Evolutionary conservation across 2,797 vertebrate species (phyloP).

Genomic region (Pangasius krempfi): DNA sequence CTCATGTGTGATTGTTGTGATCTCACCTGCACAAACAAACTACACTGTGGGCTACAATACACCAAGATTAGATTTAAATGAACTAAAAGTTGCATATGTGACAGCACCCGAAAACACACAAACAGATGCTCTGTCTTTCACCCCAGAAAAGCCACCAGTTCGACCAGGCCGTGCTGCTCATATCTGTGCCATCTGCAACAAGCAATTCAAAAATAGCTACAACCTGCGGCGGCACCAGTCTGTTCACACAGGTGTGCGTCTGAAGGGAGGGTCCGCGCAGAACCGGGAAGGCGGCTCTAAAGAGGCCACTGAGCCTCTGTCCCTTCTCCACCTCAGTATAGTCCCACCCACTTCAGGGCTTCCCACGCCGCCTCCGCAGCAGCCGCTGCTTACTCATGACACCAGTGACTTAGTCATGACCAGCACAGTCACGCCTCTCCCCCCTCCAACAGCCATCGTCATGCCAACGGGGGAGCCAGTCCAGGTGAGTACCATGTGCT

Average conservation of each 20-base stretch:
- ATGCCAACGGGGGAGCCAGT: conserved; percentile 79
- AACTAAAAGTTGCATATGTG: not conserved
- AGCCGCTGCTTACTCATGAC: conserved; percentile 74
- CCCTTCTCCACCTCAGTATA: conserved; percentile 73
- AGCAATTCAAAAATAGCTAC: conserved; percentile 94
- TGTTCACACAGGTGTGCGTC: conserved; percentile 83
- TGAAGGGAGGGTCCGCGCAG: conserved; percentile 66
- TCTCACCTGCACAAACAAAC: not conserved
- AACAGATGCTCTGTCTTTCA: not conserved
- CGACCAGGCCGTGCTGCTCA: conserved; percentile 80
- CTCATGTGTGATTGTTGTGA: not conserved
- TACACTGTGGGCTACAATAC: not conserved
- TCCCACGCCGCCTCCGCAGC: conserved; percentile 61
- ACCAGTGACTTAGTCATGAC: conserved; percentile 74
- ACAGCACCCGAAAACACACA: no score
- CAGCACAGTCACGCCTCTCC: conserved; percentile 76
- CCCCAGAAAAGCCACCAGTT: conserved; percentile 68
- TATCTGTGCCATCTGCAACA: conserved; percentile 87
- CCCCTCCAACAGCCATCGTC: conserved; percentile 79
- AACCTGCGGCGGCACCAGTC: conserved; percentile 90
- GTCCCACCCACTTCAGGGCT: conserved; percentile 49
- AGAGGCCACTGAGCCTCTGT: conserved; percentile 76
- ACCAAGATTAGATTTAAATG: not conserved
- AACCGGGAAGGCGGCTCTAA: conserved; percentile 61
- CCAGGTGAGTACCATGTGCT: conserved; percentile 75